These are phyloP conservation scores for Bradypus variegatus DNA, from an alignment of 2,797 vertebrate species.

Conservation along the genomic window DNA sequence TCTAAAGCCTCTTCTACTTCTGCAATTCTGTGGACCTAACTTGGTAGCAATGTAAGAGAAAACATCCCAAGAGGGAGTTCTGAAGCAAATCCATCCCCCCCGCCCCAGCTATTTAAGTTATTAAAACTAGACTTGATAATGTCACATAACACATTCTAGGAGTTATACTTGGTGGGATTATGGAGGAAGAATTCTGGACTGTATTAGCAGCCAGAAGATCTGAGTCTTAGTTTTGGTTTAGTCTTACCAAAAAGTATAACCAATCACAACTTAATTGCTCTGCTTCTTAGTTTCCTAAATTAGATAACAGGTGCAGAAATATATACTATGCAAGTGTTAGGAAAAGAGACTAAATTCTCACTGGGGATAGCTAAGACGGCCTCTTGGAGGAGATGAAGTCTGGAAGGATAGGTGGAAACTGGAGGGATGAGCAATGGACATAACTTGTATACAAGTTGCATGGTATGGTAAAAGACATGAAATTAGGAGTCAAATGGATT, in stretches of 20 bases:
- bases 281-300: background rate
- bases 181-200: background rate
- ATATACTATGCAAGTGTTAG: background rate
- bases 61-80: background rate
- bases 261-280: background rate
- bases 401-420: background rate
- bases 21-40: background rate
- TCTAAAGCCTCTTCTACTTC: background rate
- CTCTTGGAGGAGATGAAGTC: background rate
- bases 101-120: background rate
- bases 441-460: background rate
- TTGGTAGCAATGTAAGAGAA: background rate
- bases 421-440: background rate
- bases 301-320: conserved; percentile 22
- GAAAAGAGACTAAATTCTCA: background rate
- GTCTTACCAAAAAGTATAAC: background rate
- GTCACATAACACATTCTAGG: background rate
- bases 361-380: background rate
- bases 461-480: background rate
- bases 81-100: background rate
- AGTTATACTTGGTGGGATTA: background rate
- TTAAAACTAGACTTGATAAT: background rate
- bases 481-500: background rate
- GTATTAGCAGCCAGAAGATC: background rate
- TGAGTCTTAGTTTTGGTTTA: background rate